Evolutionary conservation across 2,888 invertebrate species (phyloP).

Genomic region (Leucoptera coffeella): DNA sequence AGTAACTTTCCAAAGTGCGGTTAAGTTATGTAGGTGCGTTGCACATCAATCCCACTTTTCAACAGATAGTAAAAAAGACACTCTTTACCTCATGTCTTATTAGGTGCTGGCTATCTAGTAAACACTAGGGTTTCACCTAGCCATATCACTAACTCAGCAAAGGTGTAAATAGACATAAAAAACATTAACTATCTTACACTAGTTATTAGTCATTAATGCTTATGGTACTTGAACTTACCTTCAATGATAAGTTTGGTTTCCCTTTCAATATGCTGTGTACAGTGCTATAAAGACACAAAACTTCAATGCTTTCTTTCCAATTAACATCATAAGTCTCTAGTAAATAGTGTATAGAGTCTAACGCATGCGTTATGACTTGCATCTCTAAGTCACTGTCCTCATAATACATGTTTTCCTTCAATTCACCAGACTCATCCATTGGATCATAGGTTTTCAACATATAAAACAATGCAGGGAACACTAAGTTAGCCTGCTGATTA

Average conservation of each 20-base stretch:
- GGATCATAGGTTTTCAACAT: constrained; percentile 50
- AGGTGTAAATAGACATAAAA: no score
- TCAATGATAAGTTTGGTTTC: constrained; percentile 24
- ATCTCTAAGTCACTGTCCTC: constrained; percentile 23
- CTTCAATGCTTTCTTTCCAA: constrained; percentile 74
- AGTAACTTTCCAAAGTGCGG: no score
- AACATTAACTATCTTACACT: no score
- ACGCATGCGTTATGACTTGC: constrained; percentile 55
- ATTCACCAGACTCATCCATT: constrained; percentile 13
- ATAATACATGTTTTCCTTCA: constrained; percentile 12
- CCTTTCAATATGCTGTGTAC: constrained; percentile 26
- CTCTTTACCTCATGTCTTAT: no score
- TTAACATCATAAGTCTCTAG: constrained; percentile 65
- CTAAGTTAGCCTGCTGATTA: constrained; percentile 55
- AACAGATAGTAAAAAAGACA: no score
- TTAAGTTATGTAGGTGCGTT: no score
- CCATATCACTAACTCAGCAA: no score
- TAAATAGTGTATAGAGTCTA: constrained; percentile 59
- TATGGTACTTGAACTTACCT: constrained; percentile 25
- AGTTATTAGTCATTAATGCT: no score
- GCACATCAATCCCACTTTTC: no score
- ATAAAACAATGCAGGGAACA: constrained; percentile 59
- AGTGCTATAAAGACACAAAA: constrained; percentile 54
- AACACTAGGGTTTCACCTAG: no score
- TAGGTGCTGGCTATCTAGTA: no score